phyloP scores from a whole-genome alignment of 1,140 invertebrate genomes.

The Gonatopus flavifemur region DNA sequence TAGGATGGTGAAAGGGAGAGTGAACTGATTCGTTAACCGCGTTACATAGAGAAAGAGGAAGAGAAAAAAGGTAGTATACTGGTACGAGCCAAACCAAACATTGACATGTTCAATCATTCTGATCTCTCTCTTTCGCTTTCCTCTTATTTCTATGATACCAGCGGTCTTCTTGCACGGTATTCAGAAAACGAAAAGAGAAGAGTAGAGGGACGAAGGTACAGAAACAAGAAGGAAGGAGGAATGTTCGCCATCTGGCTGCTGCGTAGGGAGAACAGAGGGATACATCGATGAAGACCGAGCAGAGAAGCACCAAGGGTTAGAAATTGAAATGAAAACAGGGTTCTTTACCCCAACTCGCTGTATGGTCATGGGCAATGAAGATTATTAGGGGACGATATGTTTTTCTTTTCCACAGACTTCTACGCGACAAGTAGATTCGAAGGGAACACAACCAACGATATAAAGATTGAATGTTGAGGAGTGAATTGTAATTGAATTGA shows the following conservation, averaged over 20 bases:
- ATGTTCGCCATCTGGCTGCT: constrained; percentile 50
- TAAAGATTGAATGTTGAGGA: no score
- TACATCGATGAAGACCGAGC: constrained; percentile 14
- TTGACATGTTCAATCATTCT: constrained; percentile 59
- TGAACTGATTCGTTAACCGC: constrained; percentile 51
- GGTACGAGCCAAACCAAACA: constrained; percentile 53
- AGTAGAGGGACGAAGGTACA: neutral
- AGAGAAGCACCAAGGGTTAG: constrained; percentile 35
- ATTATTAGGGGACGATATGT: constrained; percentile 59
- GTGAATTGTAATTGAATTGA: no score
- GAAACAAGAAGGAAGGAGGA: constrained; percentile 1
- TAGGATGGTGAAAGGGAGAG: constrained; percentile 23
- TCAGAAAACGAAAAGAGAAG: constrained; percentile 2
- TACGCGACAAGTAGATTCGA: constrained; percentile 12
- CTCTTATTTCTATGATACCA: no score
- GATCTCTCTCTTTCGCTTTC: constrained; percentile 43
- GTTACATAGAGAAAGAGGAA: no score
- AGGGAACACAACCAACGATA: no score
- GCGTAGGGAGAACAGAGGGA: constrained; percentile 26
- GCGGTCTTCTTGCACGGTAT: constrained; percentile 9
- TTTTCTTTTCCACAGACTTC: constrained; percentile 53
- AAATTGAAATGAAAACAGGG: constrained; percentile 59
- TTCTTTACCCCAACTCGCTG: constrained; percentile 26
- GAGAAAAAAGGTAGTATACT: no score
- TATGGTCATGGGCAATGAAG: constrained; percentile 58